Conservation (phyloP, 2,888 invertebrate genomes). For the Drosophila falleni region DNA sequence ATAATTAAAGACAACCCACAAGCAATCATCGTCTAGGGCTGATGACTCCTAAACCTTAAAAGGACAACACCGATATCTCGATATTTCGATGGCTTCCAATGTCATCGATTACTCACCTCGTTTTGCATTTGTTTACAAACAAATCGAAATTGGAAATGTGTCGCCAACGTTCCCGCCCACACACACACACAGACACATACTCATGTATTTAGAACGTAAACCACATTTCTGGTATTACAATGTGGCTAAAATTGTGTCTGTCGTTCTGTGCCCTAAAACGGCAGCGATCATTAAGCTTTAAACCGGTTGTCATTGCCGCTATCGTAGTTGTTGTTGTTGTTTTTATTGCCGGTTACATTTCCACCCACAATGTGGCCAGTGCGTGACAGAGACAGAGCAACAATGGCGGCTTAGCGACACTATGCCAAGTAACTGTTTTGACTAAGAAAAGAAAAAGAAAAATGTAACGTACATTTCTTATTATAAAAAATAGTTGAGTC, state of each 20-base stretch:
- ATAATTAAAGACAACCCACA: slow-evolving; percentile 15
- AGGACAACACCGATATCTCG: slow-evolving; percentile 41
- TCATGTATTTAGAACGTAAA: slow-evolving; percentile 39
- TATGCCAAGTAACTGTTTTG: slow-evolving; percentile 1
- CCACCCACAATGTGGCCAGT: slow-evolving; percentile 53
- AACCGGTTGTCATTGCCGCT: slow-evolving; percentile 55
- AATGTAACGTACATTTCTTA: no score
- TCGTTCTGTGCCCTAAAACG: slow-evolving; percentile 64
- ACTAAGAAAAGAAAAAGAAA: neutral
- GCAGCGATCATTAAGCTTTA: slow-evolving; percentile 54
- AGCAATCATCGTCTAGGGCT: slow-evolving; percentile 20
- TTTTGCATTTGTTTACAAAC: slow-evolving; percentile 74
- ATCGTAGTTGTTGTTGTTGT: slow-evolving; percentile 12
- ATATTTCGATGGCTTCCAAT: slow-evolving; percentile 18
- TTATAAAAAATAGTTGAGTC: no score
- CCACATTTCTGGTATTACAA: slow-evolving; percentile 43
- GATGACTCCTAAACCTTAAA: slow-evolving; percentile 53
- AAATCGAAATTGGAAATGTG: slow-evolving; percentile 55
- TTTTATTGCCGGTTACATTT: slow-evolving; percentile 44
- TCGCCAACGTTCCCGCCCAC: slow-evolving; percentile 67
- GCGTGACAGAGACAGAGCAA: slow-evolving; percentile 19
- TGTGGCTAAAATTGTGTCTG: slow-evolving; percentile 41
- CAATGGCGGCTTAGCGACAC: slow-evolving; percentile 33
- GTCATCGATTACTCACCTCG: slow-evolving; percentile 66
- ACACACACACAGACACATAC: neutral